Conservation (phyloP, 2,797 vertebrate species). For the Cheirogaleus major region DNA sequence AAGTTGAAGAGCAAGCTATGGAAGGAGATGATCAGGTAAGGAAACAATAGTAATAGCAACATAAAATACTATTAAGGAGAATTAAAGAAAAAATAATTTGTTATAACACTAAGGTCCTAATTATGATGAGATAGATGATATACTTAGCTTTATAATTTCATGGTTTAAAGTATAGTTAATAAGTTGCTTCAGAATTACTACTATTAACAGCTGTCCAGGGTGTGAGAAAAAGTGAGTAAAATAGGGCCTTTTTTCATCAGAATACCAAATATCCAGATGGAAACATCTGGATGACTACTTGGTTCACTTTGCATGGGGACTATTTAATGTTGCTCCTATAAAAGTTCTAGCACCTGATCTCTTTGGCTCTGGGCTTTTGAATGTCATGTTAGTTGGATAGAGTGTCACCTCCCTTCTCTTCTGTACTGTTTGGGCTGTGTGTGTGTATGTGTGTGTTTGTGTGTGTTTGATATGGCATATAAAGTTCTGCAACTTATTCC, state of each 20-base stretch:
- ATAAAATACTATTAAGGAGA: not conserved
- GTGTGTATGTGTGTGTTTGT: not conserved
- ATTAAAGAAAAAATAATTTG: not conserved
- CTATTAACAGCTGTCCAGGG: constrained; percentile 17
- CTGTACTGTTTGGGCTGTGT: not conserved
- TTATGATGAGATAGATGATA: not conserved
- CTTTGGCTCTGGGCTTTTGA: not conserved
- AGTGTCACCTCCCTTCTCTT: not conserved
- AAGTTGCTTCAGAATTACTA: constrained; percentile 9
- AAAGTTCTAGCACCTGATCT: not conserved
- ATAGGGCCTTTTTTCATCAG: not conserved
- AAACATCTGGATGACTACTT: constrained; percentile 40
- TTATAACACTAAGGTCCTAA: not conserved
- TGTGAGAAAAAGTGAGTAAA: constrained; percentile 36
- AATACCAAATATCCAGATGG: constrained; percentile 33
- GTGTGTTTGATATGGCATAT: not conserved
- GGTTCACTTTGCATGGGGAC: not conserved
- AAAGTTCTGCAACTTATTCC: not conserved
- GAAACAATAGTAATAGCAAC: not conserved
- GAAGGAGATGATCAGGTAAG: constrained; percentile 63
- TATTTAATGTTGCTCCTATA: constrained; percentile 5
- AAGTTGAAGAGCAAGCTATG: constrained; percentile 49
- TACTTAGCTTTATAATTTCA: constrained; percentile 34
- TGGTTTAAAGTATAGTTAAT: constrained; percentile 28
- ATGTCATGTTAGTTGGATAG: not conserved